These are phyloP conservation scores for Zapus hudsonius DNA, from an alignment of 2,113 vertebrate species.

Conservation along the genomic window DNA sequence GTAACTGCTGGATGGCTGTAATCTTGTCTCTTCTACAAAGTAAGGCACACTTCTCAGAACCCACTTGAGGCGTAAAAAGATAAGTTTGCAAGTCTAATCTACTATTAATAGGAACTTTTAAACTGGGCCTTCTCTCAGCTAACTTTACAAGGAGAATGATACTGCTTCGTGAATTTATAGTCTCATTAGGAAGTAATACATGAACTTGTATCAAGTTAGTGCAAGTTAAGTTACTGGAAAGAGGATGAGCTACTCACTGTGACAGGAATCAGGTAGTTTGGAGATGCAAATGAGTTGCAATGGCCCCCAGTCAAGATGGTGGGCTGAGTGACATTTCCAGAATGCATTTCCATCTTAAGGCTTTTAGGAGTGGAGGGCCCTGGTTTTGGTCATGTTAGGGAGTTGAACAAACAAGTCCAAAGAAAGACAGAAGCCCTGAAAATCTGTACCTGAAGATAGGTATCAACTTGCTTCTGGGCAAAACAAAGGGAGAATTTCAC, in stretches of 20 bases:
- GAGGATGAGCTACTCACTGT: background rate
- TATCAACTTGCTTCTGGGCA: background rate
- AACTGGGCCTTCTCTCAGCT: background rate
- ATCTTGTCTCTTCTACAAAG: background rate
- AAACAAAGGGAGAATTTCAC: background rate
- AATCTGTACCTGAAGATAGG: background rate
- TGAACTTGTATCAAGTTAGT: background rate
- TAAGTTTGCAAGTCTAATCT: background rate
- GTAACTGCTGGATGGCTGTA: background rate
- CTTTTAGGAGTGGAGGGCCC: background rate
- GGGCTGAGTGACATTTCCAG: background rate
- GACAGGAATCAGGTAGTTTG: background rate
- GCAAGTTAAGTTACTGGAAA: conserved; percentile 2
- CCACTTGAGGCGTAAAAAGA: background rate
- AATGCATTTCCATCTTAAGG: background rate
- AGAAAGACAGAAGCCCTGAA: background rate
- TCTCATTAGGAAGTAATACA: background rate
- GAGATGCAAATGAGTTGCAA: background rate
- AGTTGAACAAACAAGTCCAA: background rate
- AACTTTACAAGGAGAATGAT: conserved; percentile 5
- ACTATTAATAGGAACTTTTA: background rate
- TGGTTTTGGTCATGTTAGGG: background rate
- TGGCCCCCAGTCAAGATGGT: background rate
- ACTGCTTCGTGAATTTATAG: background rate
- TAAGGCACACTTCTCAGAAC: background rate